These are phyloP conservation scores for Andrena fulva DNA, from an alignment of 2,888 invertebrate genomes.

Conservation along the genomic window DNA sequence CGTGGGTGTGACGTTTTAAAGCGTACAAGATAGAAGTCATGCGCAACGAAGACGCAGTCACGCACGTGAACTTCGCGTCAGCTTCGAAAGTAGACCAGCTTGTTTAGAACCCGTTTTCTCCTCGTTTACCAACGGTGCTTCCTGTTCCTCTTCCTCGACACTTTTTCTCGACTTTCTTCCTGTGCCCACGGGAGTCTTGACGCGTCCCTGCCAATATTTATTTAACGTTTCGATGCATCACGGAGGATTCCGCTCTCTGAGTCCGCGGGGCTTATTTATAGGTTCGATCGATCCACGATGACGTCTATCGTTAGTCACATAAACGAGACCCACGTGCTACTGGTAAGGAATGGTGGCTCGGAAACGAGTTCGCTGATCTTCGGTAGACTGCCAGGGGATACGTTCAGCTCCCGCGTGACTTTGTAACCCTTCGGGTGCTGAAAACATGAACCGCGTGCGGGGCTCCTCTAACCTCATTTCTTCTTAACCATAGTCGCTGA, in stretches of 20 bases:
- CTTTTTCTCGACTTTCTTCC: neutral
- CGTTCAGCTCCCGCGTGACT: no score
- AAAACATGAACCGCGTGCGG: no score
- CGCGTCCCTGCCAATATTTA: neutral
- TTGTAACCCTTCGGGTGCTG: no score
- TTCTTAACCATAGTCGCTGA: no score
- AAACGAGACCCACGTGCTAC: neutral
- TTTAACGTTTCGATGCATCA: no score
- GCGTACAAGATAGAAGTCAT: neutral
- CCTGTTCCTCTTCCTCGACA: neutral
- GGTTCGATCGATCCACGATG: neutral
- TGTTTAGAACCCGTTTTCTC: neutral
- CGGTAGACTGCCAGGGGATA: neutral
- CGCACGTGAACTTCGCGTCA: neutral
- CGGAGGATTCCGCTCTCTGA: no score
- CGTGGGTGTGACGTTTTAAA: neutral
- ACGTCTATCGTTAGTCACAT: neutral
- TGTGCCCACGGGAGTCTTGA: no score
- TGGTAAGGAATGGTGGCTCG: no score
- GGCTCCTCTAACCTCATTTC: no score
- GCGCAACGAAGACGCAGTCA: neutral
- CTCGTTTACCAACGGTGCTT: neutral
- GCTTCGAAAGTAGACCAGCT: neutral
- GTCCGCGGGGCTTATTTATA: conserved; percentile 11
- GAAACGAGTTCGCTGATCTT: neutral